phyloP scores from a whole-genome alignment of 2,113 vertebrate species.

The Sylvia atricapilla region DNA sequence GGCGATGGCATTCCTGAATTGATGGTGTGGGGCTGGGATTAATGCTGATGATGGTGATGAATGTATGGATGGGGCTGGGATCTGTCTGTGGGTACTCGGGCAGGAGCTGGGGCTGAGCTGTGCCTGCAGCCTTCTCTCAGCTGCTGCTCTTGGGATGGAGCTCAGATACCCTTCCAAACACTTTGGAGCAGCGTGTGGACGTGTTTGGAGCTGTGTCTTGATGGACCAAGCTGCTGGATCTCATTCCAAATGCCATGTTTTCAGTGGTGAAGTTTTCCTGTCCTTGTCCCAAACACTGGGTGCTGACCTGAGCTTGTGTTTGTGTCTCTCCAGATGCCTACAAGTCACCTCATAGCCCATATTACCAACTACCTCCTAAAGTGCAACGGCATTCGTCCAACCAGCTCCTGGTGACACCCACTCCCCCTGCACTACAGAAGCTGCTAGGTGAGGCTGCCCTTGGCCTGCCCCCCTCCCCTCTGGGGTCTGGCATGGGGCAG shows the following conservation, averaged over 20 bases:
- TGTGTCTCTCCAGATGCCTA: constrained; percentile 80
- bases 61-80: neutral
- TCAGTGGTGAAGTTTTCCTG: neutral
- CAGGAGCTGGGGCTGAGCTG: neutral
- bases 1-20: neutral
- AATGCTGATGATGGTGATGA: neutral
- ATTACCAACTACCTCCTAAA: constrained; percentile 98
- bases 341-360: constrained; percentile 93
- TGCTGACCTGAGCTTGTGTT: neutral
- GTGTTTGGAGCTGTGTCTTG: accelerated
- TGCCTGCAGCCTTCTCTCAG: neutral
- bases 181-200: neutral
- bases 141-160: neutral
- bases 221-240: neutral
- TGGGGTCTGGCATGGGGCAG: neutral
- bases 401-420: constrained; percentile 88
- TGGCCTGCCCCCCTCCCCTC: neutral
- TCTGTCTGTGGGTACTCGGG: neutral
- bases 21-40: neutral
- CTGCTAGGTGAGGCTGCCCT: constrained; percentile 83
- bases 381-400: constrained; percentile 88
- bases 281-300: neutral
- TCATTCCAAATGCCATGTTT: accelerated
- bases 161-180: neutral
- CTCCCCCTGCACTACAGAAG: constrained; percentile 92